A percentile compares a stretch with the other conserved stretches of the same genome.
Evolutionary conservation across 2,797 vertebrate genomes (phyloP).

Genomic region (Rhabdophis nuchalis): DNA sequence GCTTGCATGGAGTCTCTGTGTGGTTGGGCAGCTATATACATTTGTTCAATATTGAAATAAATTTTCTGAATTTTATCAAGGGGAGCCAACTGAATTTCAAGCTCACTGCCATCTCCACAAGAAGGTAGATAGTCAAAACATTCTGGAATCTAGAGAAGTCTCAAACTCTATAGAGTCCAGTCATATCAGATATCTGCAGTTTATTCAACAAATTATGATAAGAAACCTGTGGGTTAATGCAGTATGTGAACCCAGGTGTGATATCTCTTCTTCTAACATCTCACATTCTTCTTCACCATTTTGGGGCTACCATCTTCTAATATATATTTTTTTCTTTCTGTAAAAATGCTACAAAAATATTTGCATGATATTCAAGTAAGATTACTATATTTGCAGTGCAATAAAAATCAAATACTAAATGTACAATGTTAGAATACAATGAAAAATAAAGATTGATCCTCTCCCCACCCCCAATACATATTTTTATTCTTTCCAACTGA

Average conservation of each 20-base stretch:
- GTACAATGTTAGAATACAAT: background rate
- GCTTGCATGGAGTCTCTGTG: no score
- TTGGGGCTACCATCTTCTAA: background rate
- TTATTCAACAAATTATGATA: background rate
- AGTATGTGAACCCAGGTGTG: background rate
- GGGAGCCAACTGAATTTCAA: background rate
- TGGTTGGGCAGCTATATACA: background rate
- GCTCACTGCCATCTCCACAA: background rate
- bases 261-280: background rate
- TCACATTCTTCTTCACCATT: background rate
- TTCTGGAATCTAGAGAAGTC: background rate
- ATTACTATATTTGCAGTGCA: background rate
- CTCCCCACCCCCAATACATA: background rate
- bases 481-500: background rate
- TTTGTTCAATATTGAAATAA: background rate
- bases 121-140: background rate
- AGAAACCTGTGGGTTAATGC: background rate
- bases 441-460: background rate
- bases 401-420: background rate
- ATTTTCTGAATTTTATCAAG: slow-evolving; percentile 8
- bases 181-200: background rate
- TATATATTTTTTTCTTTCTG: background rate
- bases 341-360: background rate
- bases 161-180: background rate
- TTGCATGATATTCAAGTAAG: background rate